Evolutionary conservation across 2,888 invertebrate genomes (phyloP), one percentile per base, ranked within the genome.

Genomic region (Oscheius onirici): DNA sequence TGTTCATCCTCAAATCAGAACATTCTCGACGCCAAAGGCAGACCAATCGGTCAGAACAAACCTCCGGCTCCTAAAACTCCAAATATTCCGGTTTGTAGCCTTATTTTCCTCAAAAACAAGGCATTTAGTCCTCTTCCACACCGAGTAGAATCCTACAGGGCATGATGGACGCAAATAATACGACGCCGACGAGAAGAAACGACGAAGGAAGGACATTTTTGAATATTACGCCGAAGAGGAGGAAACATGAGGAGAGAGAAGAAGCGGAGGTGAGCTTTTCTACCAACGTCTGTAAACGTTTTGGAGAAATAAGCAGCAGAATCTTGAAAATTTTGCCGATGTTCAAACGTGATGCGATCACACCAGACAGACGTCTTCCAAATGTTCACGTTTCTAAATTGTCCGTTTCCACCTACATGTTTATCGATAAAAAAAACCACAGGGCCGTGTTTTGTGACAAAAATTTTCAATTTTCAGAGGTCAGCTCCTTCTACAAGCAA

Each of bases 111-210:
- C 10, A 20, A 20, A 10, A n/a, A n/a, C n/a, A n/a, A n/a, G n/a
- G n/a, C 17, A 17, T 49, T 49, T 49, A 34, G 17, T 34, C 8
- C 34, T 20, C 20, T 52, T 57, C n/a, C n/a, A 57, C 57, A n/a
- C 57, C 57, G 1, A 57, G 57, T n/a, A 13, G 17, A 17, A 34
- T 57, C 17, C 57, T 57, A 1, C 57, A 57, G 40, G 17, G 57
- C n/a, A 57, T 57, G 57, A 57, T 57, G 1, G 34, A 57, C 34
- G 34, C 28, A 8, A 51, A 20, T 8, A 51, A 24, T 51, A 11
- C 20, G 2, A 15, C n/a, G 28, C 13, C 57, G 40, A 57, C 11
- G 2, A 57, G 13, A n/a, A 8, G n/a, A 57, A 40, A 28, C 34
- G 28, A 17, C 10, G 3, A 49, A 17, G 17, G 17, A 49, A 2